phyloP scores from a whole-genome alignment of 2,797 vertebrate species.

The Okamejei kenojei region DNA sequence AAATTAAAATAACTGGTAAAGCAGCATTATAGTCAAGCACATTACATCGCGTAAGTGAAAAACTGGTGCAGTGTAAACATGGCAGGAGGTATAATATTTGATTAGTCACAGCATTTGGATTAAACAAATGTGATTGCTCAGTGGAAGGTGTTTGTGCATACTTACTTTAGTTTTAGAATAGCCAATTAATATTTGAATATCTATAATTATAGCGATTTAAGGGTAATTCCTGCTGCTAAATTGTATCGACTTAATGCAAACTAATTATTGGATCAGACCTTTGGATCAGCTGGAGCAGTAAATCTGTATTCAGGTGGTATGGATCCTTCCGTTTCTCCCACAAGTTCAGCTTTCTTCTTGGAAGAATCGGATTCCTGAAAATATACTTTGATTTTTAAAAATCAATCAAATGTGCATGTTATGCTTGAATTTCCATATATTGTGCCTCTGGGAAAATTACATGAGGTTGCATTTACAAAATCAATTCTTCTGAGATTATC shows the following conservation, averaged over 20 bases:
- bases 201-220: neutral
- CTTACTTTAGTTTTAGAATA: too few species aligned
- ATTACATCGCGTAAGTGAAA: neutral
- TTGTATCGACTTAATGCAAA: neutral
- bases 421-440: neutral
- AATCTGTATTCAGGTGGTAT: conserved; percentile 57
- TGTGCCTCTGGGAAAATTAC: neutral
- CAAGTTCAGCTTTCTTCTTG: conserved; percentile 53
- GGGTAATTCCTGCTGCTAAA: neutral
- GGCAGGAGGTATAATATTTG: neutral
- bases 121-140: neutral
- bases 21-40: neutral
- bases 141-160: neutral
- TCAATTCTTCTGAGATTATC: neutral
- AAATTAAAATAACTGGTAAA: neutral
- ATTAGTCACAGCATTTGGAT: neutral
- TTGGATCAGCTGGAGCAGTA: conserved; percentile 42
- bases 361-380: conserved; percentile 54
- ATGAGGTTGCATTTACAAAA: neutral
- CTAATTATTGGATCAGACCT: neutral
- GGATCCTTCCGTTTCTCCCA: conserved; percentile 55
- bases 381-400: neutral
- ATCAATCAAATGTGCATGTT: neutral
- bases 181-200: too few species aligned
- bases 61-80: too few species aligned